These are phyloP conservation scores for Ochlodes sylvanus DNA, from an alignment of 2,888 invertebrate species.

Conservation along the genomic window DNA sequence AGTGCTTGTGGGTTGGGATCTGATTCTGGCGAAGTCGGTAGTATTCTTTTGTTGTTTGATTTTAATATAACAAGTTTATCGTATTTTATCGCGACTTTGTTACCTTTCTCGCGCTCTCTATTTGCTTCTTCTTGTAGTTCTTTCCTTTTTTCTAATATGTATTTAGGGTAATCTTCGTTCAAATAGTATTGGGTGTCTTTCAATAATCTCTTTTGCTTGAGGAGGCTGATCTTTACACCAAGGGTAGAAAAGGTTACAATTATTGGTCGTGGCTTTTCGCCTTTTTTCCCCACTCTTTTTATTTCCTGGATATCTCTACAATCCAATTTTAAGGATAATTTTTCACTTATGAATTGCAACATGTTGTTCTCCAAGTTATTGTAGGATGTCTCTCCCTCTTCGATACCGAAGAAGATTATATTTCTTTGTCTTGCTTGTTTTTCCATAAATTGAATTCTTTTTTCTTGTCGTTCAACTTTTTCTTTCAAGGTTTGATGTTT, in stretches of 20 bases:
- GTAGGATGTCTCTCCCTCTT: slow-evolving; percentile 41
- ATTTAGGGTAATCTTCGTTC: slow-evolving; percentile 42
- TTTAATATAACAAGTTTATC: slow-evolving; percentile 41
- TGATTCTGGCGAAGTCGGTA: slow-evolving; percentile 39
- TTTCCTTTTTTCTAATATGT: slow-evolving; percentile 42
- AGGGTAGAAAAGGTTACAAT: slow-evolving; percentile 37
- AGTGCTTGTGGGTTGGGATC: slow-evolving; percentile 3
- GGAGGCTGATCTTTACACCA: slow-evolving; percentile 41
- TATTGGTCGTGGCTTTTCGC: slow-evolving; percentile 16
- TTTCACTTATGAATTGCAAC: slow-evolving; percentile 35
- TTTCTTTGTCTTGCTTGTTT: slow-evolving; percentile 42
- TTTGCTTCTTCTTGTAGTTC: slow-evolving; percentile 40
- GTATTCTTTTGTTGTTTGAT: slow-evolving; percentile 38
- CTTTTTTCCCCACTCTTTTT: slow-evolving; percentile 38
- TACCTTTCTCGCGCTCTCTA: slow-evolving; percentile 41
- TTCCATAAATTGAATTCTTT: slow-evolving; percentile 40
- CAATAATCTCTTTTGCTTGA: slow-evolving; percentile 35
- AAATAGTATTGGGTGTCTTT: slow-evolving; percentile 40
- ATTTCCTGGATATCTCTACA: slow-evolving; percentile 40
- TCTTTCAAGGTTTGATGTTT: slow-evolving; percentile 39
- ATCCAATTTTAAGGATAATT: no score
- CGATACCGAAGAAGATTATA: slow-evolving; percentile 42
- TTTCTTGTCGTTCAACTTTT: slow-evolving; percentile 40
- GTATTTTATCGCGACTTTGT: slow-evolving; percentile 43
- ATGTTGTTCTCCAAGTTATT: slow-evolving; percentile 36